A percentile compares a stretch with the other conserved stretches of the same genome.
Evolutionary conservation across 1,140 invertebrate genomes (phyloP).

Genomic region (Rhopalosiphum maidis): DNA sequence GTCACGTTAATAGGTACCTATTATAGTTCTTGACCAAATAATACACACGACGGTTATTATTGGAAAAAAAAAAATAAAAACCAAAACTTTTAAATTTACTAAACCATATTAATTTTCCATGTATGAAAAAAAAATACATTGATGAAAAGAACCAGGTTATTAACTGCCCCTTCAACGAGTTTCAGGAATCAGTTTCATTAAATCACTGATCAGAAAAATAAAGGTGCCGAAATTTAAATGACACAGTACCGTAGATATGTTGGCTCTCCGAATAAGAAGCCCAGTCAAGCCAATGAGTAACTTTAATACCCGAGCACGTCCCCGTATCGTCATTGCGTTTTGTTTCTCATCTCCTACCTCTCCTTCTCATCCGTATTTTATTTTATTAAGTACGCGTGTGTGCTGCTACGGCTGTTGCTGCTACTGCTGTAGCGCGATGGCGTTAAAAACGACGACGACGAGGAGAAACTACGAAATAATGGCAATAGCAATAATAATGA

Average conservation of each 20-base stretch:
- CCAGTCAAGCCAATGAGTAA: neutral
- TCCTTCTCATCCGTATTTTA: neutral
- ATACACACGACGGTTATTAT: neutral
- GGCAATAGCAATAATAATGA: neutral
- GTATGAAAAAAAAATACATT: neutral
- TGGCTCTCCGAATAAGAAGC: neutral
- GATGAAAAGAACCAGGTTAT: neutral
- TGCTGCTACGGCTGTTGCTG: neutral
- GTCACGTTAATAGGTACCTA: neutral
- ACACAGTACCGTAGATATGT: neutral
- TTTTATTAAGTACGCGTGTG: neutral
- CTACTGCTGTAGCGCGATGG: neutral
- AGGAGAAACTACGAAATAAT: slow-evolving; percentile 27
- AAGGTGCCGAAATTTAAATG: neutral
- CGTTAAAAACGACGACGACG: slow-evolving; percentile 34
- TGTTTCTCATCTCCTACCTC: neutral
- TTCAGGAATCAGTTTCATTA: neutral
- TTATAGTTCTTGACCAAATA: too few relatives aligned
- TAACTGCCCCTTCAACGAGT: neutral
- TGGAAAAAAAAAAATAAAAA: neutral
- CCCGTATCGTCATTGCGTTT: neutral
- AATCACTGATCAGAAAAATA: neutral
- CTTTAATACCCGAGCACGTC: neutral
- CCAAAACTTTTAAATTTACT: neutral
- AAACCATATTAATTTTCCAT: neutral